Percentiles rank a stretch among this genome's conserved stretches.
Conservation (phyloP, 2,888 invertebrate genomes). For the Agriotes lineatus region DNA sequence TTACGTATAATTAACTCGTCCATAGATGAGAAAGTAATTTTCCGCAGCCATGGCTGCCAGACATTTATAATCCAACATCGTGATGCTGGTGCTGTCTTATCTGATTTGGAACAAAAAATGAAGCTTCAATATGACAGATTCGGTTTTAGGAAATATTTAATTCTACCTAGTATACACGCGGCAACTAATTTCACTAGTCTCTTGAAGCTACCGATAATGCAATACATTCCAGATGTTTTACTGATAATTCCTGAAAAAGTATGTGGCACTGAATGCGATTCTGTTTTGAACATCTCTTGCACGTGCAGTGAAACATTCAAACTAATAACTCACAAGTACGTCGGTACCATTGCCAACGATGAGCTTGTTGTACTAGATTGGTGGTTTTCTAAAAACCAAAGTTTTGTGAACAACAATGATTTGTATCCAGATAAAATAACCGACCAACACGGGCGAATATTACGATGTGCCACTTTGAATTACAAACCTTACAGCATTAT, state of each 20-base stretch:
- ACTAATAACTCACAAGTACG: slow-evolving; percentile 66
- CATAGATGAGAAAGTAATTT: slow-evolving; percentile 44
- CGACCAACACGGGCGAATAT: slow-evolving; percentile 56
- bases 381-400: slow-evolving; percentile 52
- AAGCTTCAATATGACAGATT: slow-evolving; percentile 65
- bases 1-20: slow-evolving; percentile 32
- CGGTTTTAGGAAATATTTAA: slow-evolving; percentile 66
- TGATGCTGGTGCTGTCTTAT: slow-evolving; percentile 64
- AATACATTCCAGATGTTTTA: slow-evolving; percentile 36
- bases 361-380: slow-evolving; percentile 55
- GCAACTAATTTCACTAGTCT: slow-evolving; percentile 61
- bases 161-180: slow-evolving; percentile 59
- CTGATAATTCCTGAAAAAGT: slow-evolving; percentile 28
- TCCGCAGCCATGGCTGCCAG: slow-evolving; percentile 67
- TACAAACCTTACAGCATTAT: slow-evolving; percentile 72
- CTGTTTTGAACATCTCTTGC: slow-evolving; percentile 32
- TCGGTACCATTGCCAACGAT: slow-evolving; percentile 60
- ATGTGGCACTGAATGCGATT: not conserved
- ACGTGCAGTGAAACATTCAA: slow-evolving; percentile 58
- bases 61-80: slow-evolving; percentile 65
- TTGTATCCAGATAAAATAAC: slow-evolving; percentile 54
- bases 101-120: slow-evolving; percentile 64
- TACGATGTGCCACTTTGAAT: slow-evolving; percentile 70
- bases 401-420: slow-evolving; percentile 44
- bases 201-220: slow-evolving; percentile 48